Evolutionary conservation across 64 coral and sea anemone species (phyloP).

Genomic region (Hydrozoanthus tunicans): DNA sequence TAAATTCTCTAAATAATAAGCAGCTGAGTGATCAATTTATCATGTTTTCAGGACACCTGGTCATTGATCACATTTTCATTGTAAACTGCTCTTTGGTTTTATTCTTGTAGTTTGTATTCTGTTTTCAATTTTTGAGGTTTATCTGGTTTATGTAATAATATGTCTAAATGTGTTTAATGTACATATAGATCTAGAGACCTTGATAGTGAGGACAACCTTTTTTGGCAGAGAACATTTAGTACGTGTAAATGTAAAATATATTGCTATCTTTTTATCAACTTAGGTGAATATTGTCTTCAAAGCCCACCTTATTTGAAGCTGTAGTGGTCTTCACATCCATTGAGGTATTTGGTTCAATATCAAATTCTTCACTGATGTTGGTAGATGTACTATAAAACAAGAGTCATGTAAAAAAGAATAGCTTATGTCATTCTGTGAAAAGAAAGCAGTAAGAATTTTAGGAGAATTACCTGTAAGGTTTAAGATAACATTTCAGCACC

Average conservation of each 20-base stretch:
- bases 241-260: constrained; percentile 1
- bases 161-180: constrained; percentile 1
- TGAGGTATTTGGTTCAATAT: constrained; percentile 8
- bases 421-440: not conserved
- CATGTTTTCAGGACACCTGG: not conserved
- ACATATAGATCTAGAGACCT: not conserved
- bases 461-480: not conserved
- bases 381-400: not conserved
- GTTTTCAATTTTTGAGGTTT: constrained; percentile 1
- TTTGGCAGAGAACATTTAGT: constrained; percentile 4
- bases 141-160: constrained; percentile 17
- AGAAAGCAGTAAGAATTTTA: constrained; percentile 12
- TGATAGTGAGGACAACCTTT: constrained; percentile 4
- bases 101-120: not conserved
- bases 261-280: not conserved
- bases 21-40: not conserved
- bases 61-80: constrained; percentile 4
- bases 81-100: not conserved
- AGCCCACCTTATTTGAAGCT: constrained; percentile 21
- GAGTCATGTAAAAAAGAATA: not conserved
- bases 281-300: constrained; percentile 8
- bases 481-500: not conserved
- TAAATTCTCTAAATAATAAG: not conserved
- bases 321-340: not conserved
- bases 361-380: constrained; percentile 3